Evolutionary conservation across 2,797 vertebrate genomes (phyloP).

Genomic region (Huso huso): DNA sequence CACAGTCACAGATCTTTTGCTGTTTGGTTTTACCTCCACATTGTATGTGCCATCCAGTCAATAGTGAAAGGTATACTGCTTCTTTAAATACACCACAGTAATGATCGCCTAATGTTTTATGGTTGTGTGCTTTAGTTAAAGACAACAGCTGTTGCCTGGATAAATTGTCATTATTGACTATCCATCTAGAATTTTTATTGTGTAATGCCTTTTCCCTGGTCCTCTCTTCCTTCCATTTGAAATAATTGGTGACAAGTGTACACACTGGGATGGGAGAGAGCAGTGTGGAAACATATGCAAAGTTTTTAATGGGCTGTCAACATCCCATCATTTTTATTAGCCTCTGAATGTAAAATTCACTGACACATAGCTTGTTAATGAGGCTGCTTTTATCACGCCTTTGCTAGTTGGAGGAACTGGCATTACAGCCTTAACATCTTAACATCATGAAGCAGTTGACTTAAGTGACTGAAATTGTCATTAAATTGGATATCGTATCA

Average conservation of each 20-base stretch:
- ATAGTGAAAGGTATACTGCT: slow-evolving; percentile 1
- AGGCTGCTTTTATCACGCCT: slow-evolving; percentile 20
- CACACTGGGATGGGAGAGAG: slow-evolving; percentile 21
- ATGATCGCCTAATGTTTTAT: slow-evolving; percentile 21
- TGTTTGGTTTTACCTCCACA: not conserved
- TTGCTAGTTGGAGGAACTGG: slow-evolving; percentile 2
- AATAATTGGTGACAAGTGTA: slow-evolving; percentile 30
- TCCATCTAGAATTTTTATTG: slow-evolving; percentile 33
- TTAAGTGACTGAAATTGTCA: too few species aligned
- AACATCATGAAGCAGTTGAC: not conserved
- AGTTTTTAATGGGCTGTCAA: slow-evolving; percentile 25
- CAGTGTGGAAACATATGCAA: slow-evolving; percentile 24
- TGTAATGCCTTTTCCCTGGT: slow-evolving; percentile 5
- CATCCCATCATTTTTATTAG: slow-evolving; percentile 26
- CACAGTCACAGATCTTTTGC: too few species aligned
- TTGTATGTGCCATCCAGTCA: not conserved
- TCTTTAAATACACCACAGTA: slow-evolving; percentile 6
- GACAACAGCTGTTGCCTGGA: slow-evolving; percentile 28
- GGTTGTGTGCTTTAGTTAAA: slow-evolving; percentile 35
- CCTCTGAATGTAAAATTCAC: slow-evolving; percentile 27
- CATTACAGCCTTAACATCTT: not conserved
- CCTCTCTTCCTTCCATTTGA: slow-evolving; percentile 11
- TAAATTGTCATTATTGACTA: slow-evolving; percentile 34
- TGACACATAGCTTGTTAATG: slow-evolving; percentile 23
- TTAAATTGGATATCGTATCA: too few species aligned